Percentiles rank a stretch among this genome's conserved stretches.
These are phyloP conservation scores for Epinotia demarniana DNA, from an alignment of 2,888 invertebrate species.

Conservation along the genomic window DNA sequence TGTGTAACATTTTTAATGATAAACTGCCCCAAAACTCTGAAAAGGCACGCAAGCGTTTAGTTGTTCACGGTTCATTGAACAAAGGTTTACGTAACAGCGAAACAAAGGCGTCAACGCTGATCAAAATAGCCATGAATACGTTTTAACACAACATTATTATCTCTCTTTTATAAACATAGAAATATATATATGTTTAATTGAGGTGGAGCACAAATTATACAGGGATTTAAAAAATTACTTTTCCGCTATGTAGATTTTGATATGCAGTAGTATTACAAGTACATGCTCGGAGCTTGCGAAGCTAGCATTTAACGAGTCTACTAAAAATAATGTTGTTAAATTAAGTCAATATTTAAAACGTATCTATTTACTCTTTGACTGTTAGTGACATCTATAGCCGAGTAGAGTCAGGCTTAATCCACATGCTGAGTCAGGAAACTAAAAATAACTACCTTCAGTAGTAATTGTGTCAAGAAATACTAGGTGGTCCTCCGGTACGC, in stretches of 20 bases:
- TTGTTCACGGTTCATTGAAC: constrained; percentile 45
- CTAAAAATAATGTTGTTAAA: not conserved
- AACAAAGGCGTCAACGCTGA: constrained; percentile 46
- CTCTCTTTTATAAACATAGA: not conserved
- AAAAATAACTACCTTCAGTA: not conserved
- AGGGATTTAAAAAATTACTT: no score
- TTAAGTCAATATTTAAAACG: not conserved
- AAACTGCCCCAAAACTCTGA: constrained; percentile 44
- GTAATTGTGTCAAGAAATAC: not conserved
- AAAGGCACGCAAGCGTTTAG: constrained; percentile 46
- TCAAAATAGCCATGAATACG: constrained; percentile 32
- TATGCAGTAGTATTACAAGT: not conserved
- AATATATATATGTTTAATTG: no score
- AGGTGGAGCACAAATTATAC: no score
- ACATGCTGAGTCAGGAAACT: not conserved
- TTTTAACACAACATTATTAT: not conserved
- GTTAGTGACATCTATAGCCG: constrained; percentile 53
- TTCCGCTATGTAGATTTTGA: not conserved
- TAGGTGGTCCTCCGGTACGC: constrained; percentile 17
- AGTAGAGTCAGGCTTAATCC: constrained; percentile 43
- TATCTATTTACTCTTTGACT: constrained; percentile 9
- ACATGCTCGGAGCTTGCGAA: not conserved
- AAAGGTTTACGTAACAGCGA: constrained; percentile 48
- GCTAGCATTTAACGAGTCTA: not conserved
- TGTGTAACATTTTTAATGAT: constrained; percentile 46